A percentile compares a stretch with the other conserved stretches of the same genome.
Conservation (phyloP, 2,113 vertebrate genomes). For the Tragelaphus imberbis region DNA sequence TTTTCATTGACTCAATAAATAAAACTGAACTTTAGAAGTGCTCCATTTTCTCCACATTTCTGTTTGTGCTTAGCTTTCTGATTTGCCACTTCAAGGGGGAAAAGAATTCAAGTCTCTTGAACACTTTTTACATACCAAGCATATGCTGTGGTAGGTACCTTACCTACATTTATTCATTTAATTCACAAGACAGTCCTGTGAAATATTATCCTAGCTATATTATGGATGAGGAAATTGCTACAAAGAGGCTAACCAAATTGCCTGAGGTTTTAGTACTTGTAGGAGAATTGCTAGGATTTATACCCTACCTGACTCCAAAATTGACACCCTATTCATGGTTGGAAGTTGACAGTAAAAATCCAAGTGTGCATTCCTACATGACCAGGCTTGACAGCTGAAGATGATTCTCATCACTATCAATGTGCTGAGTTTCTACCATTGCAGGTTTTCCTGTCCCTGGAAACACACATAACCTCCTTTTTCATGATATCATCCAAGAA, state of each 20-base stretch:
- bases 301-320: not conserved
- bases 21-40: conserved; percentile 41
- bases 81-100: not conserved
- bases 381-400: not conserved
- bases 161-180: not conserved
- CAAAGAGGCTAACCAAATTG: not conserved
- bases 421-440: not conserved
- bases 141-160: not conserved
- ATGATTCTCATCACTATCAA: not conserved
- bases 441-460: not conserved
- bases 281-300: not conserved
- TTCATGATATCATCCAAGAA: not conserved
- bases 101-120: not conserved
- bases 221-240: not conserved
- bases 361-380: not conserved
- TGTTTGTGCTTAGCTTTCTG: conserved; percentile 37
- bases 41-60: conserved; percentile 41
- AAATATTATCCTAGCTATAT: not conserved
- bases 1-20: conserved; percentile 31
- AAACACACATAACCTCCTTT: not conserved
- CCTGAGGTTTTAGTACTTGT: not conserved
- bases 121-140: not conserved
- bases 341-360: not conserved
- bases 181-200: not conserved
- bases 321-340: not conserved